These are phyloP conservation scores for Odontamblyopus lacepedii DNA, from an alignment of 2,797 vertebrate genomes.

Conservation along the genomic window DNA sequence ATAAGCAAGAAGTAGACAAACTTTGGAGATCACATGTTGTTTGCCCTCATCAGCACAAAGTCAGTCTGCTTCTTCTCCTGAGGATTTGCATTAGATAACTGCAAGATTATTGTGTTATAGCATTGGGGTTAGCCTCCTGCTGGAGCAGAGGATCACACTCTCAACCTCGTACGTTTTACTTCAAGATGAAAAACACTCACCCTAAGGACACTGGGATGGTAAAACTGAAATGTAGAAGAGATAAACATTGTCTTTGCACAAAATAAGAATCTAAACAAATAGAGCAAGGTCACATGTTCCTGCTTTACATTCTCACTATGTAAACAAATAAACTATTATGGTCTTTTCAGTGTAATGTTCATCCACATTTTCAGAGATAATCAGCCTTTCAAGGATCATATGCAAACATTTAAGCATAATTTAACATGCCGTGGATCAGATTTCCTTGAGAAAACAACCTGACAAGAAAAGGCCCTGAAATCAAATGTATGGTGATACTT, in stretches of 20 bases:
- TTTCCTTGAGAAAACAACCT: slow-evolving; percentile 9
- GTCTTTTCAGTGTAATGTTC: background rate
- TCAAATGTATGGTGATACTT: slow-evolving; percentile 16
- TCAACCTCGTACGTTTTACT: slow-evolving; percentile 27
- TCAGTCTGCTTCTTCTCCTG: slow-evolving; percentile 22
- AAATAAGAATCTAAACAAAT: slow-evolving; percentile 2
- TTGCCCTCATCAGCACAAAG: slow-evolving; percentile 50
- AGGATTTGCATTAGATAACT: slow-evolving; percentile 57
- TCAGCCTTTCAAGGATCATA: background rate
- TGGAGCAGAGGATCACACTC: slow-evolving; percentile 31
- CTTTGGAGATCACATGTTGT: slow-evolving; percentile 61
- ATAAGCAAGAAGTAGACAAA: slow-evolving; percentile 44
- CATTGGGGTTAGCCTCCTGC: slow-evolving; percentile 36
- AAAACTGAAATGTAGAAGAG: slow-evolving; percentile 12
- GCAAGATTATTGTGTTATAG: slow-evolving; percentile 31
- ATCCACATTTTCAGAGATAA: slow-evolving; percentile 4
- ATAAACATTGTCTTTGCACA: background rate
- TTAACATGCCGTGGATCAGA: background rate
- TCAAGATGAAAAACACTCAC: slow-evolving; percentile 32
- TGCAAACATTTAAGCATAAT: slow-evolving; percentile 13
- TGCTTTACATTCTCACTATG: background rate
- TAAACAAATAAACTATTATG: background rate
- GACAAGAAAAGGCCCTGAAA: slow-evolving; percentile 4
- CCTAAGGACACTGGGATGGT: slow-evolving; percentile 11
- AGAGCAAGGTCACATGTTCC: background rate